These are phyloP conservation scores for Zaprionus davidi DNA, from an alignment of 1,140 invertebrate species.

Conservation along the genomic window DNA sequence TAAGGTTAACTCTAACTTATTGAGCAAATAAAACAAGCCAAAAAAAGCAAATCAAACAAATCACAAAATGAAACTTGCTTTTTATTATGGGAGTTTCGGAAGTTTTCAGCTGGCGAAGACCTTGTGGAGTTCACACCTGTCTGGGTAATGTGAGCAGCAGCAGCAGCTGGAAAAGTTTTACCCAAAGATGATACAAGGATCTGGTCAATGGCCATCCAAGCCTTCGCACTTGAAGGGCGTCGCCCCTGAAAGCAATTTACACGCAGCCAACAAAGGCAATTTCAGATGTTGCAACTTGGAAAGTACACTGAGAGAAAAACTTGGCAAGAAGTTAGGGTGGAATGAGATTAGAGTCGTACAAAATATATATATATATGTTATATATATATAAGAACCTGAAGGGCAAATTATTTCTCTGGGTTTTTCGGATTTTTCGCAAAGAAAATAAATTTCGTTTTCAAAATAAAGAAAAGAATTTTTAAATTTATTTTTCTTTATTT, in stretches of 20 bases:
- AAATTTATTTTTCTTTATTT: too few relatives aligned
- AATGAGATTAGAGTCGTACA: too few relatives aligned
- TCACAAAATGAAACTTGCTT: slow-evolving; percentile 17
- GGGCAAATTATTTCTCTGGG: too few relatives aligned
- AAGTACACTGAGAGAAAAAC: not conserved
- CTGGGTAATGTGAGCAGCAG: slow-evolving; percentile 19
- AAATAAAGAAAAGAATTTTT: too few relatives aligned
- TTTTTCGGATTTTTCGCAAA: too few relatives aligned
- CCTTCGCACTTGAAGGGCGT: slow-evolving; percentile 14
- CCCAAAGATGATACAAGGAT: slow-evolving; percentile 16
- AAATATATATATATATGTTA: too few relatives aligned
- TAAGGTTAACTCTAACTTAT: slow-evolving; percentile 79
- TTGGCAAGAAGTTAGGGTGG: not conserved
- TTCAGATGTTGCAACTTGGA: not conserved
- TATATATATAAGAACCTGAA: too few relatives aligned
- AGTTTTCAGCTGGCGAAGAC: slow-evolving; percentile 3
- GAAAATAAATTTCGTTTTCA: too few relatives aligned
- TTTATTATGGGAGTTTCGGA: not conserved
- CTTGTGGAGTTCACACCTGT: slow-evolving; percentile 23
- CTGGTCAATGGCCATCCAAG: slow-evolving; percentile 27
- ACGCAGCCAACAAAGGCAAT: not conserved
- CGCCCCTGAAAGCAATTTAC: slow-evolving; percentile 19
- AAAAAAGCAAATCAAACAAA: slow-evolving; percentile 57
- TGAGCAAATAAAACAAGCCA: slow-evolving; percentile 50
- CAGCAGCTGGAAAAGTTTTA: slow-evolving; percentile 10